Conservation (phyloP, 2,888 invertebrate genomes). For the Elegia similella region DNA sequence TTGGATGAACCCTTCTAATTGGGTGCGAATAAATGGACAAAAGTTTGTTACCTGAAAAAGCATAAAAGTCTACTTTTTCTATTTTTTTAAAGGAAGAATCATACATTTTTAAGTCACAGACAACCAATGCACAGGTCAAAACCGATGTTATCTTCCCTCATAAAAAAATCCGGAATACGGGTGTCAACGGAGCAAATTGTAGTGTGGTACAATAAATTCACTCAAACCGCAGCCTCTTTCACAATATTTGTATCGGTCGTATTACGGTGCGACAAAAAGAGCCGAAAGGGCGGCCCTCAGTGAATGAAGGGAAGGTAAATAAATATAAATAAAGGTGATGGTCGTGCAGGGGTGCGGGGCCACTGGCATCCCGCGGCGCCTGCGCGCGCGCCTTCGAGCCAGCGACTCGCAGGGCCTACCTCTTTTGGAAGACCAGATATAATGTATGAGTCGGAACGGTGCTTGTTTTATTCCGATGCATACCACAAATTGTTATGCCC, state of each 20-base stretch:
- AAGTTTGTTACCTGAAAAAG: conserved; percentile 16
- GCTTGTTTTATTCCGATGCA: conserved; percentile 20
- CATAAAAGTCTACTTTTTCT: no score
- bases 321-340: conserved; percentile 80
- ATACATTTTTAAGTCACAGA: no score
- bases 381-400: conserved; percentile 33
- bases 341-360: conserved; percentile 46
- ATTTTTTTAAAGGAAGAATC: no score
- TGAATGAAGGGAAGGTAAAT: conserved; percentile 82
- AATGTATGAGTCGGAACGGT: conserved; percentile 25
- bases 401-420: conserved; percentile 21
- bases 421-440: conserved; percentile 19
- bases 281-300: conserved; percentile 78
- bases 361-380: conserved; percentile 60
- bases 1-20: conserved; percentile 29
- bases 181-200: conserved; percentile 63
- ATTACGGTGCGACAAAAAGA: conserved; percentile 75
- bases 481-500: conserved; percentile 11
- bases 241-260: conserved; percentile 79
- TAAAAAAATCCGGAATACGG: conserved; percentile 42
- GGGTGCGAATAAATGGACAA: conserved; percentile 36
- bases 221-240: conserved; percentile 78
- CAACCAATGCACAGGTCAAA: background rate
- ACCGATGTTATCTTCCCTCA: background rate
- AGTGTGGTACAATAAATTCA: conserved; percentile 72